Percentiles rank a stretch among this genome's conserved stretches.
These are phyloP conservation scores for Condylostylus longicornis DNA, from an alignment of 1,140 invertebrate genomes.

Conservation along the genomic window DNA sequence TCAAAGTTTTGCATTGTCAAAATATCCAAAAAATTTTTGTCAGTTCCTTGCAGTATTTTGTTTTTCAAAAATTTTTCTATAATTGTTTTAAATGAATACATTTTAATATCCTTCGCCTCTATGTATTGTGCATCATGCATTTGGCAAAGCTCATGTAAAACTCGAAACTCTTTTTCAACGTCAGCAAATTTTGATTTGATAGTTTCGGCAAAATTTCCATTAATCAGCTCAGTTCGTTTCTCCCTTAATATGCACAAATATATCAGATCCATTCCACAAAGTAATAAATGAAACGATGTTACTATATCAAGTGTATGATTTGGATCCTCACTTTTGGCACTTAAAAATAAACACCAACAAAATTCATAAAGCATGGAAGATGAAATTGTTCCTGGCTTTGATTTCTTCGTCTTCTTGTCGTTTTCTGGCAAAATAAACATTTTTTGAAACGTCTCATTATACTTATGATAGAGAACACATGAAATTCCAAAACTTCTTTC, in stretches of 20 bases:
- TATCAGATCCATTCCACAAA: constrained; percentile 82
- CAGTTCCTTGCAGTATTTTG: constrained; percentile 40
- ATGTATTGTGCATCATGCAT: constrained; percentile 62
- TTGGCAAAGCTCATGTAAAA: constrained; percentile 66
- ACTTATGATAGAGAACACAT: constrained; percentile 87
- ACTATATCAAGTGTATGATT: constrained; percentile 82
- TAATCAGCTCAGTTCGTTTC: constrained; percentile 70
- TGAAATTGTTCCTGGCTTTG: constrained; percentile 53
- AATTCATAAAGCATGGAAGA: constrained; percentile 77
- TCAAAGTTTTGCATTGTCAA: constrained; percentile 61
- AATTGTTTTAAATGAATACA: constrained; percentile 70
- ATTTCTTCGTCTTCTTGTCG: constrained; percentile 55
- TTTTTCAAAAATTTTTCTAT: constrained; percentile 68
- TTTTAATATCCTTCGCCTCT: constrained; percentile 80
- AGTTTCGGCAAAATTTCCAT: constrained; percentile 67
- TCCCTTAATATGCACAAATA: constrained; percentile 72
- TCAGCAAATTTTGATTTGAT: too few relatives aligned
- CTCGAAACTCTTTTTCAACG: too few relatives aligned
- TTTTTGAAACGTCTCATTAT: constrained; percentile 71
- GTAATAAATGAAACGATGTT: constrained; percentile 81
- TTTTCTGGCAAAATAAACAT: constrained; percentile 52
- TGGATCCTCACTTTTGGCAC: constrained; percentile 73
- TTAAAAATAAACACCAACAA: constrained; percentile 83
- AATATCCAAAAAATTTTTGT: constrained; percentile 47
- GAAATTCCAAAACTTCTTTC: constrained; percentile 91